Base-by-base conservation (phyloP, 2,888 invertebrate species). In the Pelosia muscerda region DNA sequence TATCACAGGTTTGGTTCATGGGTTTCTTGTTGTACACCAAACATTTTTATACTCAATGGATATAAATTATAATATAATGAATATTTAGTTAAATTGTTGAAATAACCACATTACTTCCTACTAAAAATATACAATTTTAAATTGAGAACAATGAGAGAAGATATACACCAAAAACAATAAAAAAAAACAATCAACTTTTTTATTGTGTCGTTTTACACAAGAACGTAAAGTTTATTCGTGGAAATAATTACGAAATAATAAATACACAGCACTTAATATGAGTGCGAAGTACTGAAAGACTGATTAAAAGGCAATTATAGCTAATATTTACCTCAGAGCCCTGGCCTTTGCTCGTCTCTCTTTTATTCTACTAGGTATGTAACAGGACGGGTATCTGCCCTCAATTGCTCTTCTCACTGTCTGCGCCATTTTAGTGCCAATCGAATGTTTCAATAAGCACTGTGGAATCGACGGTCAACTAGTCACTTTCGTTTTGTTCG, bases 351-450 rank as follows among this genome's bases (percentile, higher is more conserved):
- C 96, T 76, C 96, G 95, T 71, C 98, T 95, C 81, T 98, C 97
- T 81, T 97, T 97, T 64, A 98, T 92, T 76, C 98, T 96, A 73
- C 95, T 95, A 58, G 94, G 95, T 80, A 96, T 95, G 72, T 97
- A 97, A 88, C 98, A 98, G n/a, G 97, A 96, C 63, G 98, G 98
- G 86, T 96, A 96, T 79, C 95, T 95, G 69, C 98, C 98, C 84
- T 97, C 97, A 70, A 97, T 95, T 65, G 97, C 95, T 80, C 95
- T 95, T 88, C 97, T 95, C 74, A 96, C 95, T 34, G 97, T 97
- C 90, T 97, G 96, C 81, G 97, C 96, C 97, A 97, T 97, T 89
- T 88, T 93, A 81, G 74, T 69, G 74, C 79, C 80, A 78, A 74
- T 79, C 75, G 78, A 85, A 78, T 83, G 82, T 86, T 81, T 78